Evolutionary conservation across 2,888 invertebrate species (phyloP).

Genomic region (Hipparchia sbordonii): DNA sequence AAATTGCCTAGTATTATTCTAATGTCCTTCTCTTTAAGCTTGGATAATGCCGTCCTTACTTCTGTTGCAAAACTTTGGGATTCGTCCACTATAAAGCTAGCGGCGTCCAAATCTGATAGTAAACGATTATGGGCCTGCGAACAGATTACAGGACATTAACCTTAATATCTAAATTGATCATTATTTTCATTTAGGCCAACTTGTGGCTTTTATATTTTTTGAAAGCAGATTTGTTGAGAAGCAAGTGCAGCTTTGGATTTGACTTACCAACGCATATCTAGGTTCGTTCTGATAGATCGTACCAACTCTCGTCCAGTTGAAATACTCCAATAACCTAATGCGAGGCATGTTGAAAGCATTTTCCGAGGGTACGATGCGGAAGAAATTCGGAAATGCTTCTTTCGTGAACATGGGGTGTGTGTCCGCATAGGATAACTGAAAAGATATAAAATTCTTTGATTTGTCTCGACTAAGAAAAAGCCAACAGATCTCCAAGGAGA

Average conservation of each 20-base stretch:
- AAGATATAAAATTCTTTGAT: conserved; percentile 1
- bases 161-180: no score
- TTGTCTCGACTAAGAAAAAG: not conserved
- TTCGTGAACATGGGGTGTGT: conserved; percentile 98
- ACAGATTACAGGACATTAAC: not conserved
- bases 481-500: not conserved
- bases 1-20: conserved; percentile 98
- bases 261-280: conserved; percentile 92
- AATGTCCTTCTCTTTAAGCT: conserved; percentile 94
- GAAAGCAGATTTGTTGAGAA: no score
- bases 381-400: conserved; percentile 97
- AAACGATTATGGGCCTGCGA: conserved; percentile 92
- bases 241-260: no score
- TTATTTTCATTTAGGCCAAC: no score
- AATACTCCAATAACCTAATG: conserved; percentile 92
- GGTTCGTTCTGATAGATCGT: conserved; percentile 98
- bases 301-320: conserved; percentile 98
- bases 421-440: conserved; percentile 96
- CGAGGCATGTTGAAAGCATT: conserved; percentile 97
- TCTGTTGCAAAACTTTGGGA: conserved; percentile 97
- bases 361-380: conserved; percentile 97
- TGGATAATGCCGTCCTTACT: conserved; percentile 89
- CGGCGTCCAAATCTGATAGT: conserved; percentile 91
- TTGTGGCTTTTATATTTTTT: no score
- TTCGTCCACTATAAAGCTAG: conserved; percentile 91